Percentiles rank a stretch among this genome's conserved stretches.
Evolutionary conservation across 2,888 invertebrate species (phyloP).

Genomic region (Eupsilia transversa): DNA sequence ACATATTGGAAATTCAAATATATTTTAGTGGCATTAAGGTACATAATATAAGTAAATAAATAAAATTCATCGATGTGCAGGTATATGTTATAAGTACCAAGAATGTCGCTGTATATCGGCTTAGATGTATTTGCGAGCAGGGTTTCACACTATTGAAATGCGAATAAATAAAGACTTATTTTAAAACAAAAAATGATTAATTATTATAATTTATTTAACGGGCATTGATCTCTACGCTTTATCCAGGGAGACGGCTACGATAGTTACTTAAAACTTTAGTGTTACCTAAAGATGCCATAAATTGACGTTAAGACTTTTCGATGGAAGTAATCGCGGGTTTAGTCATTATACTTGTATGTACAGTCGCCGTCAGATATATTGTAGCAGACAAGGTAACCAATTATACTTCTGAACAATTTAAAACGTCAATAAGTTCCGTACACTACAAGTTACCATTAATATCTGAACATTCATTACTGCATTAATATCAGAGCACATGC

Average conservation of each 20-base stretch:
- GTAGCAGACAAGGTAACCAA: too few species aligned
- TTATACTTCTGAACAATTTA: too few species aligned
- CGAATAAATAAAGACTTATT: slow-evolving; percentile 30
- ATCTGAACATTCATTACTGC: too few species aligned
- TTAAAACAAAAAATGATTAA: too few species aligned
- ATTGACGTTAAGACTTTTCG: neutral
- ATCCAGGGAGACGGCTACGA: neutral
- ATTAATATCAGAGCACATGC: too few species aligned
- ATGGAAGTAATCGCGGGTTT: neutral
- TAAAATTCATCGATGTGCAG: neutral
- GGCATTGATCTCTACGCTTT: slow-evolving; percentile 6
- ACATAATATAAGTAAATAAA: slow-evolving; percentile 8
- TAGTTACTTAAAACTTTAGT: neutral
- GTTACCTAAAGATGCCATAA: neutral
- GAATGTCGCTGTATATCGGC: slow-evolving; percentile 18
- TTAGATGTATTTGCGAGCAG: slow-evolving; percentile 45
- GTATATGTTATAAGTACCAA: slow-evolving; percentile 15
- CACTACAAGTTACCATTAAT: too few species aligned
- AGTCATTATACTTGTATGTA: neutral
- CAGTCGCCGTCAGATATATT: too few species aligned
- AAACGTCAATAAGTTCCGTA: too few species aligned
- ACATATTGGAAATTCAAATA: slow-evolving; percentile 25
- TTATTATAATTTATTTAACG: too few species aligned
- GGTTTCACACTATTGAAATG: slow-evolving; percentile 38
- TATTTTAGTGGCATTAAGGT: slow-evolving; percentile 14